These are phyloP conservation scores for Pissodes strobi DNA, from an alignment of 1,140 invertebrate species.

Conservation along the genomic window DNA sequence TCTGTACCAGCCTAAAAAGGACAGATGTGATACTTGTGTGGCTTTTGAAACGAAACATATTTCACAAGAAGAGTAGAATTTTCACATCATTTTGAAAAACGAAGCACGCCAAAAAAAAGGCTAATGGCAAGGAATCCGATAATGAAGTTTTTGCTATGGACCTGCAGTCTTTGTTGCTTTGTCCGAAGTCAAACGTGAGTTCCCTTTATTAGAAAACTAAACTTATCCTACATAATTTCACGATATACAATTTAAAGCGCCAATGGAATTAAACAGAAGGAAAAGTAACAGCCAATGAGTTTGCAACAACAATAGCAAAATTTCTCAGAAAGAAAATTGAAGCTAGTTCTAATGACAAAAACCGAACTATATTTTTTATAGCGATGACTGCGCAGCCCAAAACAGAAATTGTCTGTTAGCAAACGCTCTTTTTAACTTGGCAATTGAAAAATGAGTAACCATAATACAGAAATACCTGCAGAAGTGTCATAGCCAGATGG, in stretches of 20 bases:
- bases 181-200: too few relatives aligned
- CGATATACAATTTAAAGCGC: not conserved
- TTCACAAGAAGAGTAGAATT: not conserved
- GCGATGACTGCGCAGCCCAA: not conserved
- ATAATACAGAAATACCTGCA: not conserved
- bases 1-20: too few relatives aligned
- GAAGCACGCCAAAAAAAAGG: too few relatives aligned
- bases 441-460: too few relatives aligned
- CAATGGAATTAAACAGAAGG: not conserved
- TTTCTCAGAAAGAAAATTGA: not conserved
- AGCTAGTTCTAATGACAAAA: not conserved
- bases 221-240: not conserved
- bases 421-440: not conserved
- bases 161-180: not conserved
- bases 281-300: too few relatives aligned
- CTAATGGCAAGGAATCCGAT: not conserved
- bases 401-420: not conserved
- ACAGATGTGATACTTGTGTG: not conserved
- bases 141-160: not conserved
- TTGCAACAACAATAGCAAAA: too few relatives aligned
- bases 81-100: not conserved
- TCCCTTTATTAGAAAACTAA: not conserved
- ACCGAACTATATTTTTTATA: too few relatives aligned
- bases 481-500: not conserved
- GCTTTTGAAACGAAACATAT: too few relatives aligned